These are phyloP conservation scores for Drosophila testacea DNA, from an alignment of 2,888 invertebrate genomes.

Conservation along the genomic window DNA sequence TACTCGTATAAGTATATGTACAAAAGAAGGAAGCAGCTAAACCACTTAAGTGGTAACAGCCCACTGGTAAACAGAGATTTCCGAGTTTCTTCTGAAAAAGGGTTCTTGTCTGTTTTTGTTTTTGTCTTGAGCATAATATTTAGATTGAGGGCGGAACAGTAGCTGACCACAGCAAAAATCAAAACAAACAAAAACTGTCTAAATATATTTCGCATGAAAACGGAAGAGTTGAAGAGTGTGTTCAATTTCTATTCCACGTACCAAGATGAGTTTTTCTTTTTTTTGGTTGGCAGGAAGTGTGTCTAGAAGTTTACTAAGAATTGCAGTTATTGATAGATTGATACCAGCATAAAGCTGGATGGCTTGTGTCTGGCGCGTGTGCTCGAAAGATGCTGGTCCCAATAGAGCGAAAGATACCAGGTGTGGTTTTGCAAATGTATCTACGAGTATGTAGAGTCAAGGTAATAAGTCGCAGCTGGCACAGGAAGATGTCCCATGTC, in stretches of 20 bases:
- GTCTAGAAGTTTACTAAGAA: conserved; percentile 58
- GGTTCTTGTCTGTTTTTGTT: conserved; percentile 31
- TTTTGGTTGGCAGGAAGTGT: conserved; percentile 37
- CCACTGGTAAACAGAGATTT: conserved; percentile 33
- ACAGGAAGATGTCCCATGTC: not conserved
- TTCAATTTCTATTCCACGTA: conserved; percentile 19
- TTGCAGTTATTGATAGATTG: conserved; percentile 18
- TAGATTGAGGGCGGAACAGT: conserved; percentile 56
- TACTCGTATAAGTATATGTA: conserved; percentile 9
- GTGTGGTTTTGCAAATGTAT: conserved; percentile 24
- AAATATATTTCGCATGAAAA: conserved; percentile 65
- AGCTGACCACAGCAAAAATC: conserved; percentile 54
- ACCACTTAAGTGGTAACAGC: conserved; percentile 75
- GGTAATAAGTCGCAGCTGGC: conserved; percentile 15
- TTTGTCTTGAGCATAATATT: conserved; percentile 17
- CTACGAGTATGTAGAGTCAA: conserved; percentile 2
- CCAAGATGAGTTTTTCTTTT: conserved; percentile 13
- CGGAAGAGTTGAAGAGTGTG: conserved; percentile 65
- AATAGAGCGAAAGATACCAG: conserved; percentile 32
- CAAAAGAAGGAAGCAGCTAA: conserved; percentile 45
- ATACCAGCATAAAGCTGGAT: conserved; percentile 56
- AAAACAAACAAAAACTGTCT: conserved; percentile 30
- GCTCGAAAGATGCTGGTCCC: conserved; percentile 57
- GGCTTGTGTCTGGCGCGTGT: conserved; percentile 68
- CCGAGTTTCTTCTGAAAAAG: conserved; percentile 47